Conservation (phyloP, 1,140 invertebrate genomes). For the Trachelipus rathkii region DNA sequence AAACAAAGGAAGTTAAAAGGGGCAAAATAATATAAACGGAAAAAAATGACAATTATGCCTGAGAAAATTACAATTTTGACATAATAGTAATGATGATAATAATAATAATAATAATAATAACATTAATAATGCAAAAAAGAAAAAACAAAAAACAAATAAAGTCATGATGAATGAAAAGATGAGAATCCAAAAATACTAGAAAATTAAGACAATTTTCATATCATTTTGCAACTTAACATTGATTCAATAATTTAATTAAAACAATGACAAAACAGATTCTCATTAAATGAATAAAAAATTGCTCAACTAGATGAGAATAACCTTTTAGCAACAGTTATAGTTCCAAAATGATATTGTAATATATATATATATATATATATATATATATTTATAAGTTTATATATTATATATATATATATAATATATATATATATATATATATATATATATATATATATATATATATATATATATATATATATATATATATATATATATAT, state of each 20-base stretch:
- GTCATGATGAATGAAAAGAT: background rate
- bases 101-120: too few relatives aligned
- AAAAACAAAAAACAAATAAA: background rate
- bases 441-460: background rate
- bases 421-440: conserved; percentile 5
- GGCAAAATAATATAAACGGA: background rate
- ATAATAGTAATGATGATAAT: too few relatives aligned
- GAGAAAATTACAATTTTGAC: background rate
- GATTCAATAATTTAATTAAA: too few relatives aligned
- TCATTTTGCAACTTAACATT: too few relatives aligned
- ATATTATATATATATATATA: conserved; percentile 2
- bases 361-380: background rate
- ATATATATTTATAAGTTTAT: background rate
- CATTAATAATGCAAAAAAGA: too few relatives aligned
- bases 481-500: conserved; percentile 4
- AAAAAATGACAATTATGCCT: background rate
- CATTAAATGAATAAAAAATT: too few relatives aligned
- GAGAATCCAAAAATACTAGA: background rate
- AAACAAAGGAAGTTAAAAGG: background rate
- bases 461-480: background rate
- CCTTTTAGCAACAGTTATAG: too few relatives aligned
- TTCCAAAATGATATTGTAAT: background rate
- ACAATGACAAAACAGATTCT: too few relatives aligned
- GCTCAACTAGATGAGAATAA: too few relatives aligned
- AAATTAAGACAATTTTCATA: too few relatives aligned